Percentiles rank a stretch among this genome's conserved stretches.
These are phyloP conservation scores for Drosophila robusta DNA, from an alignment of 2,888 invertebrate genomes.

Conservation along the genomic window DNA sequence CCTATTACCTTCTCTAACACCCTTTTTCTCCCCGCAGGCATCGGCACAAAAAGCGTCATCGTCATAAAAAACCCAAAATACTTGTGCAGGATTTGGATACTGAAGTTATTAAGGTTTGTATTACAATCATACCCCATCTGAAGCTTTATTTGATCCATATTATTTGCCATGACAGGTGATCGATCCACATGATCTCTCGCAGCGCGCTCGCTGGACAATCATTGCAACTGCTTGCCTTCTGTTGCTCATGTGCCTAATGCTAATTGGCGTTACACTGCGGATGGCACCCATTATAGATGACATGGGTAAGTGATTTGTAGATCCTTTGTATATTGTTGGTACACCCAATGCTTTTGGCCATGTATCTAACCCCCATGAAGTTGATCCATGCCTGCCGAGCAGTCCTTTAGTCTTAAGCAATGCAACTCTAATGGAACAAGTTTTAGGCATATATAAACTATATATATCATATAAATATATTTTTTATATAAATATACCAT, in stretches of 20 bases:
- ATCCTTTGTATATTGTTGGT: neutral
- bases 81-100: conserved; percentile 85
- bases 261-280: conserved; percentile 95
- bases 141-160: no score
- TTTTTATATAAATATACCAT: conserved; percentile 6
- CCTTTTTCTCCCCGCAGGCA: conserved; percentile 67
- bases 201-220: conserved; percentile 95
- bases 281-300: conserved; percentile 98
- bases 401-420: conserved; percentile 55
- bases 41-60: conserved; percentile 85
- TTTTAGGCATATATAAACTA: conserved; percentile 37
- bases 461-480: conserved; percentile 4
- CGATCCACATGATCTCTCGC: conserved; percentile 93
- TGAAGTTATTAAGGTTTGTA: conserved; percentile 84
- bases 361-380: conserved; percentile 14
- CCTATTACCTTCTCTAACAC: neutral
- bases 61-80: conserved; percentile 85
- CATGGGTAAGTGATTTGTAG: conserved; percentile 90
- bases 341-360: conserved; percentile 45
- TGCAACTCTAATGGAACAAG: conserved; percentile 71
- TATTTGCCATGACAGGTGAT: conserved; percentile 85
- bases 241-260: conserved; percentile 93
- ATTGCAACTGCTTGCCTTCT: conserved; percentile 95
- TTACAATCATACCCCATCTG: neutral
- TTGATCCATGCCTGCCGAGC: conserved; percentile 54